phyloP scores from a whole-genome alignment of 2,113 vertebrate species.

The Pristiophorus japonicus region DNA sequence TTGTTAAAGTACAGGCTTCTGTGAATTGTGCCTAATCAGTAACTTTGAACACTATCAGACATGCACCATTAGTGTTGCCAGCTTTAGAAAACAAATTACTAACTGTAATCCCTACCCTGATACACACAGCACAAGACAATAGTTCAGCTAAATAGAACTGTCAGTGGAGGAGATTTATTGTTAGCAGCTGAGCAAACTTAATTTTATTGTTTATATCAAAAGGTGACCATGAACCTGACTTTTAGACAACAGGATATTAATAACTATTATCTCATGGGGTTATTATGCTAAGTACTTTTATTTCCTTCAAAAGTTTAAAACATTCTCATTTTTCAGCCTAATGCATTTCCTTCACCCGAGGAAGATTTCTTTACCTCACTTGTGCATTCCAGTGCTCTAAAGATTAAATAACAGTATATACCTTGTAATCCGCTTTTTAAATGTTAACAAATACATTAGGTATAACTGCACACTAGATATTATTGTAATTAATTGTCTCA shows the following conservation, averaged over 20 bases:
- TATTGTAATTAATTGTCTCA: background rate
- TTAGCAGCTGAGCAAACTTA: constrained; percentile 56
- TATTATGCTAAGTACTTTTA: background rate
- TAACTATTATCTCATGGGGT: constrained; percentile 42
- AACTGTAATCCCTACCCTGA: constrained; percentile 49
- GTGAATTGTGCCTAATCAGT: constrained; percentile 53
- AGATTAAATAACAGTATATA: background rate
- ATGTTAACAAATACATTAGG: background rate
- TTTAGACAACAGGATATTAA: constrained; percentile 45
- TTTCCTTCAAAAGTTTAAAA: constrained; percentile 1
- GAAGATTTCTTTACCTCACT: background rate
- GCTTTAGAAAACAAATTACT: constrained; percentile 54
- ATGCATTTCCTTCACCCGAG: background rate
- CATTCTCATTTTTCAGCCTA: background rate
- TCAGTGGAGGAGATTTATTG: constrained; percentile 60
- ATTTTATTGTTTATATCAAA: constrained; percentile 47
- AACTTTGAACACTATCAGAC: constrained; percentile 55
- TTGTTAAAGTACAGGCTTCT: constrained; percentile 35
- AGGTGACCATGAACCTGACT: constrained; percentile 50
- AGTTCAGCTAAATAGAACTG: constrained; percentile 46
- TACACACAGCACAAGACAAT: constrained; percentile 41
- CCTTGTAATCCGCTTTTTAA: background rate
- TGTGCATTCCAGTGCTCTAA: background rate
- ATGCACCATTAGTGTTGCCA: constrained; percentile 51
- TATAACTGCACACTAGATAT: background rate